Conservation (phyloP, 1,140 invertebrate genomes). For the Drosophila busckii region DNA sequence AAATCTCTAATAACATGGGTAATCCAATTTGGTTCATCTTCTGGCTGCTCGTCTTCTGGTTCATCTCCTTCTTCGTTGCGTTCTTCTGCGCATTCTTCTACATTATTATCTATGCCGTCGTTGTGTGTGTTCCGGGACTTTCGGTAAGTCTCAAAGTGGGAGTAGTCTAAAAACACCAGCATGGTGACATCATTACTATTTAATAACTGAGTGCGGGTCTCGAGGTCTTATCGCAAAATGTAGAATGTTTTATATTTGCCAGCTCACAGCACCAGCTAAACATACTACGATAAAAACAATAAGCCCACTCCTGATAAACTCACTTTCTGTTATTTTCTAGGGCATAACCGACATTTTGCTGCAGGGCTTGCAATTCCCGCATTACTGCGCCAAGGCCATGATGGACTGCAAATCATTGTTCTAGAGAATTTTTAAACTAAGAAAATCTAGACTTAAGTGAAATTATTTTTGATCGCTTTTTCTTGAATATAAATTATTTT, state of each 20-base stretch:
- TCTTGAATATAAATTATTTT: constrained; percentile 25
- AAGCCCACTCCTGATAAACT: neutral
- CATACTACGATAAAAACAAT: constrained; percentile 22
- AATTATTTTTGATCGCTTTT: constrained; percentile 42
- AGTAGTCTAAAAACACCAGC: neutral
- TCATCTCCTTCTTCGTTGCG: constrained; percentile 86
- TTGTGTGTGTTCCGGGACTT: constrained; percentile 84
- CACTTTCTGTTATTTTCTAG: constrained; percentile 78
- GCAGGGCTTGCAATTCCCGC: constrained; percentile 84
- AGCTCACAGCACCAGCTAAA: constrained; percentile 2
- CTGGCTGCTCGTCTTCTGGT: constrained; percentile 88
- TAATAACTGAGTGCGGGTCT: constrained; percentile 14
- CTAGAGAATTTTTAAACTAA: constrained; percentile 23
- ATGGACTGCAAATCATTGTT: constrained; percentile 79
- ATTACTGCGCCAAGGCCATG: constrained; percentile 84
- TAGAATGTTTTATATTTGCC: constrained; percentile 39
- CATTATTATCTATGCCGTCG: constrained; percentile 85
- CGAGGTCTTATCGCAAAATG: constrained; percentile 40
- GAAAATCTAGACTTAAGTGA: constrained; percentile 33
- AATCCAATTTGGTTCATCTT: constrained; percentile 85
- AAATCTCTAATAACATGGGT: constrained; percentile 63
- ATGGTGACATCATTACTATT: constrained; percentile 22
- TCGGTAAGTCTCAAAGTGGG: constrained; percentile 78
- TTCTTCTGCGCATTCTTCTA: constrained; percentile 86
- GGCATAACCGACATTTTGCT: constrained; percentile 84